These are phyloP conservation scores for Cynodonichthys magdalenae DNA, from an alignment of 2,797 vertebrate genomes.

Conservation along the genomic window DNA sequence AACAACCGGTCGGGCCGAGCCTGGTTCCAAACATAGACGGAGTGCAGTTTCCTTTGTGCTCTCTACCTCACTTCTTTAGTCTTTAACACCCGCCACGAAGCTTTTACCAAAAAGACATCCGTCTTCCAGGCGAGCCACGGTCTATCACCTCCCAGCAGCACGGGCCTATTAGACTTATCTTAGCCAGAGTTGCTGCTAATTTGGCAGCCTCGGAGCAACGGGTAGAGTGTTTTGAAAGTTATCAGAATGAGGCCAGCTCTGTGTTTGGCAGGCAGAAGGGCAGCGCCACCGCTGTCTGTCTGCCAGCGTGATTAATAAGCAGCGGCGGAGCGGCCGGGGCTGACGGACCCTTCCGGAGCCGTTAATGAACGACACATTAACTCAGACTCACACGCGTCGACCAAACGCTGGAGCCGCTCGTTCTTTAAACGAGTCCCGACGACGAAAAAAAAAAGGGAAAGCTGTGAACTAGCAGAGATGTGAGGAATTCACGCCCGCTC, in stretches of 20 bases:
- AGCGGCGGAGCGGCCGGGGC: slow-evolving; percentile 54
- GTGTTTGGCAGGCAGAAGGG: slow-evolving; percentile 73
- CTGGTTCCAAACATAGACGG: slow-evolving; percentile 2
- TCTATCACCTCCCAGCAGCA: slow-evolving; percentile 61
- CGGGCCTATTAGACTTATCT: slow-evolving; percentile 71
- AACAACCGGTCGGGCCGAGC: background rate
- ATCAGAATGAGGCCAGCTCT: slow-evolving; percentile 73
- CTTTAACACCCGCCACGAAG: slow-evolving; percentile 16
- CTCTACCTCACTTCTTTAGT: slow-evolving; percentile 16
- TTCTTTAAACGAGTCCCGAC: too few species aligned
- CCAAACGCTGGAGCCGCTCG: background rate
- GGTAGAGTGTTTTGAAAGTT: slow-evolving; percentile 67
- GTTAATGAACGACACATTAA: slow-evolving; percentile 52
- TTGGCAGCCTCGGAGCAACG: slow-evolving; percentile 63
- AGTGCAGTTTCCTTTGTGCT: slow-evolving; percentile 3
- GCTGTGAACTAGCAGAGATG: slow-evolving; percentile 42
- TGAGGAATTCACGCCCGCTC: slow-evolving; percentile 4
- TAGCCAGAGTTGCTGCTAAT: slow-evolving; percentile 69
- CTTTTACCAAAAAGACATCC: slow-evolving; percentile 37
- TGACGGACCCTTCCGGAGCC: slow-evolving; percentile 49
- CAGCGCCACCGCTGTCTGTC: slow-evolving; percentile 64
- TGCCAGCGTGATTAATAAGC: slow-evolving; percentile 76
- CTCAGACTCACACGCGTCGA: slow-evolving; percentile 23
- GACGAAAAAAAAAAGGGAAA: too few species aligned
- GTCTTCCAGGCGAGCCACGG: slow-evolving; percentile 34